These are phyloP conservation scores for Chloroclystis v-ata DNA, from an alignment of 2,888 invertebrate genomes.

Conservation along the genomic window DNA sequence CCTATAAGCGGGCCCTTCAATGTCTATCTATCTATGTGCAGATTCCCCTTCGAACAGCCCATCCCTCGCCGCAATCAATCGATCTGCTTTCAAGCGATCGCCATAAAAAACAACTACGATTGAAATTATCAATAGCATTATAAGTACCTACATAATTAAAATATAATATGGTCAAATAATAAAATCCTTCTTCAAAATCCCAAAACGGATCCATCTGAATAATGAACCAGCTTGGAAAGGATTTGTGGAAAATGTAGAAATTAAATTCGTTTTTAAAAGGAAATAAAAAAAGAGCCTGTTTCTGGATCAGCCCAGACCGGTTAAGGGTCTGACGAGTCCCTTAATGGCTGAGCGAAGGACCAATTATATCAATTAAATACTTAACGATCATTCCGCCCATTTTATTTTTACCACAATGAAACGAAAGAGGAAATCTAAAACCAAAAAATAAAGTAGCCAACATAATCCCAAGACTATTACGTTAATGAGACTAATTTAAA, in stretches of 20 bases:
- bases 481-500: conserved; percentile 4
- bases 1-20: too few species aligned
- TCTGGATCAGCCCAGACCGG: conserved; percentile 46
- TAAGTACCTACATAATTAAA: neutral
- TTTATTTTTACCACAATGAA: conserved; percentile 18
- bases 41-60: conserved; percentile 30
- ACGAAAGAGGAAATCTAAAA: neutral
- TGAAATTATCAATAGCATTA: neutral
- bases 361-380: conserved; percentile 75
- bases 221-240: conserved; percentile 64
- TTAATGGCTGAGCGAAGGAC: conserved; percentile 66
- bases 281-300: conserved; percentile 56
- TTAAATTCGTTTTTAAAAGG: conserved; percentile 49
- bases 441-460: neutral
- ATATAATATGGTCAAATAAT: too few species aligned
- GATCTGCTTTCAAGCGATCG: conserved; percentile 41
- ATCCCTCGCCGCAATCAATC: conserved; percentile 53
- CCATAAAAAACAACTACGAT: conserved; percentile 33
- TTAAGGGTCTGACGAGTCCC: conserved; percentile 45
- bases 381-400: conserved; percentile 46
- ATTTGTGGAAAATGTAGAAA: conserved; percentile 52
- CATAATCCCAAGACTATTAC: neutral
- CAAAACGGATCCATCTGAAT: conserved; percentile 59
- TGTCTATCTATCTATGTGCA: neutral
- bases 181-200: conserved; percentile 45